Evolutionary conservation across 2,888 invertebrate genomes (phyloP), one percentile per base, ranked within the genome.

Genomic region (Euclidia mi): DNA sequence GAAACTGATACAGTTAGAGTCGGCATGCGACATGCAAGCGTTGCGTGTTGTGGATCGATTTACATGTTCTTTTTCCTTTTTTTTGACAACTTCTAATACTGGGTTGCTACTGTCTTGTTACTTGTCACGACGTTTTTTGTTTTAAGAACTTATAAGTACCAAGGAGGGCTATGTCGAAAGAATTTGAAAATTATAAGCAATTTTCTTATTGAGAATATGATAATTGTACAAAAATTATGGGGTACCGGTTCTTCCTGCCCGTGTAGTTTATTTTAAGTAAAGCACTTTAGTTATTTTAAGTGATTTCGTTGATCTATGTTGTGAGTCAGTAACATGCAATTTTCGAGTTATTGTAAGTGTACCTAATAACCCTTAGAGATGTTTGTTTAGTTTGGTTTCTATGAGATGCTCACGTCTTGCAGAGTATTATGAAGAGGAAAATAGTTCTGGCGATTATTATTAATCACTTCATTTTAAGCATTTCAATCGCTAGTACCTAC

Each of bases 41-140:
- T 92, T 89, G 92, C 92, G 91, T 93, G 92, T 75, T 71, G 63
- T 61, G 75, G 81, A 84, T 88, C 90, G 84, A 90, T 92, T 92
- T 92, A 92, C 91, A 89, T 85, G 82, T 47, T 61, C 85, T 84
- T 87, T 88, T 82, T 84, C 82, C 37, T 56, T 87, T 85, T 88
- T 87, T 87, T 88, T 82, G 71, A 79, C 78, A 81, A 74, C 71
- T 82, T 80, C 84, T 88, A 87, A 88, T 82, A 81, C 78, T 65
- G 70, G 66, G 65, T 65, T 65, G 91, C 92, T 92, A 90, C 92
- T 84, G 91, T 91, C 87, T 91, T 88, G 89, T 89, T 89, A 83
- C 79, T 71, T 72, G 70, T 81, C 79, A 65, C 42, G 64, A 41
- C 18, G 78, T 78, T 76, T 79, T 87, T 82, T 81, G 85, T 79